phyloP scores from a whole-genome alignment of 1,140 invertebrate genomes.

The Drosophila paulistorum region DNA sequence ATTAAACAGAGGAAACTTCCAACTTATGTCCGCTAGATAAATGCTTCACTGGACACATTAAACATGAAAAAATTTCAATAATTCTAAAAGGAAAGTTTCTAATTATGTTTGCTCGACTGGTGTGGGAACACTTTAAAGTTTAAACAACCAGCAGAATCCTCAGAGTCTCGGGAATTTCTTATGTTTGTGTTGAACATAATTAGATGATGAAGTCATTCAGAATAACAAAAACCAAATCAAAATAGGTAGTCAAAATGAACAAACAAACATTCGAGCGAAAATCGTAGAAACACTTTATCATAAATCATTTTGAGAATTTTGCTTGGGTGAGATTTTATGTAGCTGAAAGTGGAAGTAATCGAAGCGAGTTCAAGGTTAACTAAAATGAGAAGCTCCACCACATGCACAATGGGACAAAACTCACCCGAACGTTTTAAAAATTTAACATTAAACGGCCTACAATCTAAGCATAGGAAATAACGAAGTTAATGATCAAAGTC shows the following conservation, averaged over 20 bases:
- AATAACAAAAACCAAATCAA: background rate
- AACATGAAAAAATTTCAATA: conserved; percentile 1
- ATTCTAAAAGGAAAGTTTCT: background rate
- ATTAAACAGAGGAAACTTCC: conserved; percentile 2
- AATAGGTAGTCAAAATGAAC: conserved; percentile 43
- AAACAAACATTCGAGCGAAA: conserved; percentile 27
- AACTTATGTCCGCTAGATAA: background rate
- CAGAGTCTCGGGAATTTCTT: too few relatives aligned
- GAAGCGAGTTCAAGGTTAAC: too few relatives aligned
- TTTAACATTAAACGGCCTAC: too few relatives aligned
- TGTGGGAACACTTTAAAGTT: background rate
- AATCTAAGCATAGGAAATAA: too few relatives aligned
- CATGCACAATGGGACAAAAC: too few relatives aligned
- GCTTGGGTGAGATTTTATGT: conserved; percentile 1
- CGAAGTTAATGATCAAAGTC: too few relatives aligned
- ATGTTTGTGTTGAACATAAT: conserved; percentile 40
- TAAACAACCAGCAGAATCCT: background rate
- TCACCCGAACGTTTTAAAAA: too few relatives aligned
- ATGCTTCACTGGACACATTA: background rate
- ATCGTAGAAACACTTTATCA: conserved; percentile 14
- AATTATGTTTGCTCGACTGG: background rate
- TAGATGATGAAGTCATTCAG: conserved; percentile 60
- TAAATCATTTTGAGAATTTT: conserved; percentile 31
- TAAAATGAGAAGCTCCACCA: too few relatives aligned
- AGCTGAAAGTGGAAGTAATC: too few relatives aligned